phyloP scores from a whole-genome alignment of 2,888 invertebrate species.

The Odontomyia ornata region DNA sequence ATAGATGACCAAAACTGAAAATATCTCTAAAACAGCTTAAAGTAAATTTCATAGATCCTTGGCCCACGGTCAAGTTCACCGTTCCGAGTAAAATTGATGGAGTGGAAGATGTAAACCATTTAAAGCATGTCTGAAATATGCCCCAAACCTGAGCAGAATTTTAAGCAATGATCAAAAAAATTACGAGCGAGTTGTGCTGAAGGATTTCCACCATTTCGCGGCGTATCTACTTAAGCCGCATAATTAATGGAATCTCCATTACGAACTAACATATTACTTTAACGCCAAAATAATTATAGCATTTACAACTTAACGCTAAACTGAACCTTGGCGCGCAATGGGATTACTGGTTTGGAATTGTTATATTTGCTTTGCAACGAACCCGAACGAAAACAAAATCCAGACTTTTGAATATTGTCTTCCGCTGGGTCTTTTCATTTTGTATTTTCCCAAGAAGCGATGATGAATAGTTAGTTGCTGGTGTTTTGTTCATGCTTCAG shows the following conservation, averaged over 20 bases:
- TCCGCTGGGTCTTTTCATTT: neutral
- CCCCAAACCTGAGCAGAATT: neutral
- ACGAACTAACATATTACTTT: slow-evolving; percentile 30
- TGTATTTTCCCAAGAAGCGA: neutral
- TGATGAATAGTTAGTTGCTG: slow-evolving; percentile 29
- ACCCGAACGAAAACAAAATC: neutral
- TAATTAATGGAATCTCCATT: slow-evolving; percentile 30
- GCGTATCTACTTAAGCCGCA: neutral
- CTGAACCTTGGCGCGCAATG: neutral
- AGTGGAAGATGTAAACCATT: slow-evolving; percentile 1
- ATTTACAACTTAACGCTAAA: slow-evolving; percentile 32
- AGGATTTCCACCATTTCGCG: neutral
- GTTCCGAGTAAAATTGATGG: slow-evolving; percentile 16
- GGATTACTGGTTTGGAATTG: neutral
- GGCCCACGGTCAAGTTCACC: neutral
- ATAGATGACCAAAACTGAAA: no score
- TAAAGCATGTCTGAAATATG: slow-evolving; percentile 7
- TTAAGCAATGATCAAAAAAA: neutral
- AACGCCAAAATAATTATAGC: slow-evolving; percentile 32
- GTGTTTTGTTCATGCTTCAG: neutral
- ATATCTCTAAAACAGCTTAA: no score
- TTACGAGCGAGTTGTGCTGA: neutral
- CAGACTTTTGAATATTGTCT: neutral
- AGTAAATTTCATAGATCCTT: neutral
- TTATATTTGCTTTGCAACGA: neutral